A percentile compares a stretch with the other conserved stretches of the same genome.
Evolutionary conservation across 92 coral and sea anemone species (phyloP).

Genomic region (Porites cylindrica): DNA sequence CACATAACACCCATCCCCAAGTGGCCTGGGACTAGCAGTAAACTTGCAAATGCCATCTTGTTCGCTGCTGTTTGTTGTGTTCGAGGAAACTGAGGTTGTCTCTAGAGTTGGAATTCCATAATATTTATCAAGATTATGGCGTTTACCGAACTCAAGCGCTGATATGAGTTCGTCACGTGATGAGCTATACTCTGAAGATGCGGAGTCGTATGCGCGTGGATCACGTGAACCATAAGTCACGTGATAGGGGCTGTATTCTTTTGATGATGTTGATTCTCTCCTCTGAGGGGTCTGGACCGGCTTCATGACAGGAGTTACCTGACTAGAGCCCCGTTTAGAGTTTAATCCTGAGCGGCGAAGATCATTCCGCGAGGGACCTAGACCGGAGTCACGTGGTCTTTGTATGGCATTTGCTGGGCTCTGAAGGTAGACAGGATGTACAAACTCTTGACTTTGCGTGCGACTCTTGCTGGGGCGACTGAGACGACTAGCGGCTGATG

Average conservation of each 20-base stretch:
- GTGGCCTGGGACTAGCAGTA: slow-evolving; percentile 89
- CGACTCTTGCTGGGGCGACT: slow-evolving; percentile 79
- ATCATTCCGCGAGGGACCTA: slow-evolving; percentile 84
- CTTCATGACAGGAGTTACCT: slow-evolving; percentile 62
- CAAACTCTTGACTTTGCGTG: slow-evolving; percentile 77
- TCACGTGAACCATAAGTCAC: slow-evolving; percentile 78
- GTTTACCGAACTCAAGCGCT: slow-evolving; percentile 96
- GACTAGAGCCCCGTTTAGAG: slow-evolving; percentile 80
- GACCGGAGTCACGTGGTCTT: slow-evolving; percentile 79
- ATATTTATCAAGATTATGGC: slow-evolving; percentile 93
- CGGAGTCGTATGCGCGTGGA: slow-evolving; percentile 95
- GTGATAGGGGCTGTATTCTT: slow-evolving; percentile 78
- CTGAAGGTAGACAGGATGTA: slow-evolving; percentile 60
- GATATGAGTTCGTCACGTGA: slow-evolving; percentile 98
- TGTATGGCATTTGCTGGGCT: slow-evolving; percentile 73
- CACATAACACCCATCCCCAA: slow-evolving; percentile 79
- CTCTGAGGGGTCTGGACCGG: slow-evolving; percentile 52
- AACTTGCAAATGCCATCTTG: slow-evolving; percentile 99
- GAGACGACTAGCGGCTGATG: slow-evolving; percentile 69
- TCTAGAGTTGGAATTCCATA: slow-evolving; percentile 99
- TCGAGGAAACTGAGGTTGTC: slow-evolving; percentile 94
- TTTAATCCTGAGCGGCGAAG: slow-evolving; percentile 76
- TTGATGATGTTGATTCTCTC: slow-evolving; percentile 77
- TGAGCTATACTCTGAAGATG: slow-evolving; percentile 98
- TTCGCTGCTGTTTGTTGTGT: slow-evolving; percentile 95